Base-by-base conservation (phyloP, 2,888 invertebrate genomes). In the Dryomyza anilis region DNA sequence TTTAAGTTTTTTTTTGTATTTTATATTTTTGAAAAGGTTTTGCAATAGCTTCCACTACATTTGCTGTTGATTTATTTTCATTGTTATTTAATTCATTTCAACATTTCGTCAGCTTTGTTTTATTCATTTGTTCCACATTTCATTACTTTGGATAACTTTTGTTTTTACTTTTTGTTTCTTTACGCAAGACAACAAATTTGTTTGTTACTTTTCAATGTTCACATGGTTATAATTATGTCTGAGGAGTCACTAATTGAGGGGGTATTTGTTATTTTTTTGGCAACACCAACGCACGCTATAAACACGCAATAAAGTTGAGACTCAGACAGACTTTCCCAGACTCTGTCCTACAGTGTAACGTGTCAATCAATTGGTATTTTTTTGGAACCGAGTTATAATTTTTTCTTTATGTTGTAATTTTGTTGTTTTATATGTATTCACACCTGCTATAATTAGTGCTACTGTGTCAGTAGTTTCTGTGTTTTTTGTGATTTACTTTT, bases 41-140 rank as follows among this genome's bases (percentile, higher is more conserved):
- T n/a, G n/a, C n/a, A n/a, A n/a, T n/a, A n/a, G n/a, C n/a, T 43
- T 43, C 19, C 16, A 43, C 25, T 27, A 25, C 7, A 1, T 50
- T 50, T 25, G 43, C 19, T 63, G 36, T 43, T 53, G 6, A 5
- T 62, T 39, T 45, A 55, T 67, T 39, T 19, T n/a, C n/a, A 36
- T 63, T 16, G 46, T 39, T 55, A 25, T 57, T 39, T 16, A 46
- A 43, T 45, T 27, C 23, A 59, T 45, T 45, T 59, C 59, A 29
- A 29, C 48, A 59, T 59, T 45, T 45, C 16, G 45, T 27, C 50
- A 50, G 12, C 36, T 36, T 21, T 60, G 19, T 21, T 12, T 33
- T 55, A 6, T 36, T 36, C 36, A 25, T 55, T n/a, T 25, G 55
- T 36, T 55, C 19, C 36, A 55, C 36, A 36, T 21, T 55, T 55